These are phyloP conservation scores for Parasteatoda tepidariorum DNA, from an alignment of 1,140 invertebrate genomes.

Conservation along the genomic window DNA sequence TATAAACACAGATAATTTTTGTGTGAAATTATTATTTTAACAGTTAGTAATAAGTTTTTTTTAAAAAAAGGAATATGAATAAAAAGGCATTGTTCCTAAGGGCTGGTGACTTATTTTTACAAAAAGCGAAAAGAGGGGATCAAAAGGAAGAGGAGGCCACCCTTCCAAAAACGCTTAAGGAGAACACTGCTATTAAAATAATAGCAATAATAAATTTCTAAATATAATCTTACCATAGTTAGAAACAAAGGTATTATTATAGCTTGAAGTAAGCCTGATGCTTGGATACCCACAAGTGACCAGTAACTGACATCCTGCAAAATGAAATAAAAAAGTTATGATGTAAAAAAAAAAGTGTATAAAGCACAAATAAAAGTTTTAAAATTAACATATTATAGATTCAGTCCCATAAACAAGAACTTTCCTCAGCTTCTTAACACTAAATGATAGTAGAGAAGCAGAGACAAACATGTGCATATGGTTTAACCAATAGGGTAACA, in stretches of 20 bases:
- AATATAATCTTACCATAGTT: slow-evolving; percentile 25
- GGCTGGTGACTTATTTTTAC: too few species aligned
- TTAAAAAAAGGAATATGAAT: too few species aligned
- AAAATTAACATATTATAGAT: background rate
- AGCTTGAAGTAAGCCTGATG: slow-evolving; percentile 23
- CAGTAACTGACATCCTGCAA: slow-evolving; percentile 19
- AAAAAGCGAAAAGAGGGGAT: too few species aligned
- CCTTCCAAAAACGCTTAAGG: too few species aligned
- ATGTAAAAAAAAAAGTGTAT: background rate
- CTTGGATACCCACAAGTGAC: slow-evolving; percentile 23
- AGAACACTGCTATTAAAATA: background rate
- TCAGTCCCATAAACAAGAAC: too few species aligned
- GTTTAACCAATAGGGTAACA: background rate
- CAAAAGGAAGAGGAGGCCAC: too few species aligned
- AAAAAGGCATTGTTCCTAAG: too few species aligned
- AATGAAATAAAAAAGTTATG: background rate
- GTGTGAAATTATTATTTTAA: too few species aligned
- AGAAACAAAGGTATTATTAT: slow-evolving; percentile 35
- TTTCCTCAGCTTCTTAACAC: background rate
- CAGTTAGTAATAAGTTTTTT: too few species aligned
- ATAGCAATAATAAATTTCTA: background rate
- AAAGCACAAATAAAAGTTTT: background rate
- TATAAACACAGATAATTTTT: too few species aligned
- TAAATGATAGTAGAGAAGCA: background rate
- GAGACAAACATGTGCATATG: background rate